A percentile compares a stretch with the other conserved stretches of the same genome.
These are phyloP conservation scores for Heliconius ismenius DNA, from an alignment of 2,888 invertebrate species.

Conservation along the genomic window DNA sequence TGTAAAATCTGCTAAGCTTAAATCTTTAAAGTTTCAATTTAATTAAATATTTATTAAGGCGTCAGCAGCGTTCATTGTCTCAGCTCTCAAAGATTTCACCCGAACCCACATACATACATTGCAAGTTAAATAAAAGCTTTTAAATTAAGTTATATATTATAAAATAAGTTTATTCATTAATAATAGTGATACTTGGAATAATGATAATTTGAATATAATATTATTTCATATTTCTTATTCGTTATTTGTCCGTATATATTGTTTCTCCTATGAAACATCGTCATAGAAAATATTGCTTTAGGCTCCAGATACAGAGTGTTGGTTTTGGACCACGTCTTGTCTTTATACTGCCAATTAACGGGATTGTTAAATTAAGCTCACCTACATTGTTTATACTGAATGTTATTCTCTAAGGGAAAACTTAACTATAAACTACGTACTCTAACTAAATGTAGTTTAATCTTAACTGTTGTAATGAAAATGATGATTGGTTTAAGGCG, in stretches of 20 bases:
- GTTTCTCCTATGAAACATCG: not conserved
- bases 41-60: no score
- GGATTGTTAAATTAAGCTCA: slow-evolving; percentile 26
- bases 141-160: no score
- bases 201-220: not conserved
- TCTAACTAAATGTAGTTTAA: slow-evolving; percentile 18
- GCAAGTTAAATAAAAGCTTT: no score
- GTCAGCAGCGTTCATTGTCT: no score
- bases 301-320: slow-evolving; percentile 31
- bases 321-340: slow-evolving; percentile 23
- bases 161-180: not conserved
- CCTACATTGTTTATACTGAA: slow-evolving; percentile 26
- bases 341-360: slow-evolving; percentile 31
- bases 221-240: not conserved
- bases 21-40: no score
- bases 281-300: slow-evolving; percentile 28
- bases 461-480: slow-evolving; percentile 15
- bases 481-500: not conserved
- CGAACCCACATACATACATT: no score
- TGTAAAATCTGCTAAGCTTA: no score
- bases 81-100: no score
- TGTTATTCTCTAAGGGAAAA: slow-evolving; percentile 17
- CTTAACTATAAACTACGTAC: slow-evolving; percentile 15
- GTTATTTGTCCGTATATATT: not conserved
- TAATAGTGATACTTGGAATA: not conserved